These are phyloP conservation scores for Pocillopora grandis DNA, from an alignment of 92 coral and sea anemone genomes.

Conservation along the genomic window DNA sequence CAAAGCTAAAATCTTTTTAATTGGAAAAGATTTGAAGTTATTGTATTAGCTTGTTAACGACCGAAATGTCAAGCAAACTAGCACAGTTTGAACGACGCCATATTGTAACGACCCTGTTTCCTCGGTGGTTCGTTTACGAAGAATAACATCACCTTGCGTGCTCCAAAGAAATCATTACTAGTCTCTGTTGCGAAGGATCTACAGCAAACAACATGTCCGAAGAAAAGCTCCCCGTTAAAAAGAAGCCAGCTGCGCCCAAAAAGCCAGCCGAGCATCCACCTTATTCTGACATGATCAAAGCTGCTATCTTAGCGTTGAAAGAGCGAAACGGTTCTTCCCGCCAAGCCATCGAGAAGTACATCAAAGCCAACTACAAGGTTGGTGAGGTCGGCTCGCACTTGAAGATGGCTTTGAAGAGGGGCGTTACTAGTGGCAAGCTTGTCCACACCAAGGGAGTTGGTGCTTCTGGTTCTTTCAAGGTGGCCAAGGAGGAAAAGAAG, in stretches of 20 bases:
- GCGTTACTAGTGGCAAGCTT: constrained; percentile 3
- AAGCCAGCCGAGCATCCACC: too few species aligned
- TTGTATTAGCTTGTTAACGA: too few species aligned
- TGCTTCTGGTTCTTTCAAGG: constrained; percentile 50
- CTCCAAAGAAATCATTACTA: too few species aligned
- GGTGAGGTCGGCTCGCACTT: constrained; percentile 32
- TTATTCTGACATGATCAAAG: constrained; percentile 41
- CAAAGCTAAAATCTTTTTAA: too few species aligned
- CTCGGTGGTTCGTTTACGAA: too few species aligned
- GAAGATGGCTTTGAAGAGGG: not conserved
- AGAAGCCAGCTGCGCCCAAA: too few species aligned
- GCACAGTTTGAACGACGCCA: too few species aligned
- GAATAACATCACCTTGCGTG: too few species aligned
- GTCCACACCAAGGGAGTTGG: constrained; percentile 25
- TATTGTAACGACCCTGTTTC: too few species aligned
- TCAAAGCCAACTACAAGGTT: constrained; percentile 57
- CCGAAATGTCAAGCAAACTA: too few species aligned
- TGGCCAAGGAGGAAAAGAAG: constrained; percentile 43
- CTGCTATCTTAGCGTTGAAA: constrained; percentile 55
- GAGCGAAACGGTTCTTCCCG: constrained; percentile 65
- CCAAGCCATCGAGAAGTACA: constrained; percentile 73
- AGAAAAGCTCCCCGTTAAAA: not conserved
- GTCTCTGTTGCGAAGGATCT: too few species aligned
- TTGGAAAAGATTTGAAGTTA: too few species aligned
- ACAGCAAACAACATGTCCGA: constrained; percentile 46